Evolutionary conservation across 2,113 vertebrate species (phyloP), one percentile per base, ranked within the genome.

Genomic region (Gila orcuttii): DNA sequence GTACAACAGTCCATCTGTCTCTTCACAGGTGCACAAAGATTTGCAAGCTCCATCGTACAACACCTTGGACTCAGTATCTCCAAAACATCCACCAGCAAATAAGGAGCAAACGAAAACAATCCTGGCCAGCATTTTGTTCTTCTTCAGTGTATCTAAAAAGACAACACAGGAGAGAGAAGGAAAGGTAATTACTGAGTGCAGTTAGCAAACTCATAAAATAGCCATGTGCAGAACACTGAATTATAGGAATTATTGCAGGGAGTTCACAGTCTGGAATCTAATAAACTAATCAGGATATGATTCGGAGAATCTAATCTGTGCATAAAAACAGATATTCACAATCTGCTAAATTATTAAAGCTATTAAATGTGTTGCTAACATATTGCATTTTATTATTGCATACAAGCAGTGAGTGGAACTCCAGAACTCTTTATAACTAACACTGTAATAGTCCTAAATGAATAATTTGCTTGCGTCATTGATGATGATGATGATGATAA

Each of bases 71-170:
- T 93, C 92, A 79, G 93, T 93, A 66, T 96, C 95, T 87, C 95
- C 94, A 87, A 93, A 93, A 82, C 90, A 80, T 77, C 91, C 92
- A 85, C 89, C 89, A 79, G 94, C 83, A 82, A 96, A 90, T 93
- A 94, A 86, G 88, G 94, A 93, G 92, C 86, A 94, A 79, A 98
- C 82, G 85, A 97, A 87, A 91, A 96, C 81, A 88, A 96, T 91
- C 93, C 96, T 96, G 92, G 96, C 87, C 93, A 94, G 94, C 98
- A 99, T 99, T 91, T 89, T 94, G 12, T 98, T 90, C 94, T 91
- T 94, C 91, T 92, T 89, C 74, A 87, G 36, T 86, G 83, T 89
- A 90, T 92, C 94, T 95, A 74, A 33, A 82, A 82, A 86, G n/a
- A 74, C 31, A 85, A 82, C 59, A 78, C 25, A 82, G 0, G 23